These are phyloP conservation scores for Ptycholaimellus sp. DNA, from an alignment of 2,888 invertebrate species.

Conservation along the genomic window DNA sequence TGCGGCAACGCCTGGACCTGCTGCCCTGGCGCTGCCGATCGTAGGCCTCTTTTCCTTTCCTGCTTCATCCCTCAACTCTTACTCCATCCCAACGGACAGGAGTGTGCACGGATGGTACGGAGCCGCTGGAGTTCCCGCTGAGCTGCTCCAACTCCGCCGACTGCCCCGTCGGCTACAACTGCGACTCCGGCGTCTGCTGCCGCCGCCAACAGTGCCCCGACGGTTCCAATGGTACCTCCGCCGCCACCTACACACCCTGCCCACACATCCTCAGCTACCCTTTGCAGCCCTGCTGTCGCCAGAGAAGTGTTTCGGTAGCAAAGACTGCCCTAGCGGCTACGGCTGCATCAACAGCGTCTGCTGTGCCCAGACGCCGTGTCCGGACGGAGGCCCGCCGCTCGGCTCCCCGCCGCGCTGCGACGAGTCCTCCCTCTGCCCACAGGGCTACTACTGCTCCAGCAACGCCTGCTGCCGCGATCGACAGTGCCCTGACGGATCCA, in stretches of 20 bases:
- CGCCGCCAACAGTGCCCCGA: conserved; percentile 6
- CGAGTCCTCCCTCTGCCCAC: background rate
- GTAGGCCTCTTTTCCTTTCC: conserved; percentile 4
- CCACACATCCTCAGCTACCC: no score
- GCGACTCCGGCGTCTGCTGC: conserved; percentile 15
- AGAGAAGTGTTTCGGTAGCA: no score
- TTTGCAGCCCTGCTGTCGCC: no score
- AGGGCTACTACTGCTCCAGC: background rate
- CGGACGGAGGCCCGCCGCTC: background rate
- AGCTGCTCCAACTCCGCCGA: conserved; percentile 10
- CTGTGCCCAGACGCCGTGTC: background rate
- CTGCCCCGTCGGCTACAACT: conserved; percentile 13
- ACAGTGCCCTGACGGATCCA: no score
- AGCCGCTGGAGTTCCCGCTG: no score
- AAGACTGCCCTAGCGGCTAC: no score
- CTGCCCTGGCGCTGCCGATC: background rate
- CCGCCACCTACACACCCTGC: no score
- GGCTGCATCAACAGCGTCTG: no score
- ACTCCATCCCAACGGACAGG: no score
- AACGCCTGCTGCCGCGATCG: background rate
- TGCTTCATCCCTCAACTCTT: no score
- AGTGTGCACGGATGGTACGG: conserved; percentile 11
- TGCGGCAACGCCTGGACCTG: conserved; percentile 10
- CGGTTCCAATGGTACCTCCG: background rate
- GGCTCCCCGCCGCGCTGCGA: background rate